Evolutionary conservation across 1,140 invertebrate genomes (phyloP), one percentile per base, ranked within the genome.

Genomic region (Scaptomyza montana): DNA sequence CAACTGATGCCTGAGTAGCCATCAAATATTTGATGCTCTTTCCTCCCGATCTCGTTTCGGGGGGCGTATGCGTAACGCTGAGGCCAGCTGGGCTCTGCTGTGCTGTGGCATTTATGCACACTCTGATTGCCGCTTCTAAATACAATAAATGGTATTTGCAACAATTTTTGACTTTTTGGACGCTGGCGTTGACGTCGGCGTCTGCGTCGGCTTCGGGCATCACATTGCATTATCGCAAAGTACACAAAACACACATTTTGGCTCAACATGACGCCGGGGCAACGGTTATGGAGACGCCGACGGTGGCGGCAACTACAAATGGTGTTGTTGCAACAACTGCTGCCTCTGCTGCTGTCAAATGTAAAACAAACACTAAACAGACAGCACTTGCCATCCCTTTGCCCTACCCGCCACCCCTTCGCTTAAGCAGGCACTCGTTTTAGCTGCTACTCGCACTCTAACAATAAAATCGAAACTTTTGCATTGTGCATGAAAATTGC

Each of bases 391-490:
- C 74, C n/a, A 9, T 50, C 54, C 12, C 21, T 1, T 5, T 30
- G 2, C 9, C n/a, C 21, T 25, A 3, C 21, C 43, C 25, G 2
- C n/a, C 16, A 33, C 3, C 56, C 13, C n/a, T 2, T n/a, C 41
- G 28, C 16, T 8, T 25, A 10, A 19, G 10, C 30, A 33, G 43
- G 45, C 53, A 16, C 47, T 36, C 33, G 16, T 56, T 57, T 66
- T 28, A 9, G 4, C 33, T n/a, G 54, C 57, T 57, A 43, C 74
- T 73, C 53, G 57, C 74, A 61, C 71, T 64, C 76, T 74, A 73
- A 89, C 84, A 89, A 89, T 89, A 89, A 89, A 89, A 89, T 89
- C 84, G 84, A 89, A 89, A 89, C 84, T 89, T 89, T 89, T 86
- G 78, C 82, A 89, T 89, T 89, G 79, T 89, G 81, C 73, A 89